Base-by-base conservation (phyloP, 1,140 invertebrate species). In the Epicauta chinensis region DNA sequence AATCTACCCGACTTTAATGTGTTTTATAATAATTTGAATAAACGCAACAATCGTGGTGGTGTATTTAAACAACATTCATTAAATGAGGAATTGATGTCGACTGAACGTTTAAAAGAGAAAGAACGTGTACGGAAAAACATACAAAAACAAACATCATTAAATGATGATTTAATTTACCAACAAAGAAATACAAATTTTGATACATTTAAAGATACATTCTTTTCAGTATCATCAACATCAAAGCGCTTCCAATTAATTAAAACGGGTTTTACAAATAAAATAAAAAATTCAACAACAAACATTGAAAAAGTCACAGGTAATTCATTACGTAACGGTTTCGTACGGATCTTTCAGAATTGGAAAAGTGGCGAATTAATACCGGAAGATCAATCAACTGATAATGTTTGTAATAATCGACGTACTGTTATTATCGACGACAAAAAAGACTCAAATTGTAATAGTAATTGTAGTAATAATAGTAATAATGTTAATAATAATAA, bases 11-110 rank as follows among this genome's bases (percentile, higher is more conserved):
- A 81, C 58, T 80, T 79, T 54, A 79, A 79, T 71, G 16, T 54
- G 32, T 54, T 55, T 13, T 31, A 49, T 23, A 48, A 36, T 23
- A 23, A 23, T 7, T 5, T 23, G 4, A 23, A 23, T 16, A 13
- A 39, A 38, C 30, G 48, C 14, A 35, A 48, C 15, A 75, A 75
- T 44, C 75, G 77, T 52, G 78, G 79, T 15, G 79, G 77, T 32
- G 81, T 91, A 11, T 78, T 87, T 46, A 93, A 93, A 63, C 91
- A 93, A 64, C 86, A 83, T 50, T 93, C 89, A 1, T 77, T 93
- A 53, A 93, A 93, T 66, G 91, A 93, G 68, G 89, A 93, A 65
- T 72, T 92, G 3, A 91, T 93, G 82, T 89, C 86, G 1, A 80
- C 80, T 11, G 89, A 92, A 61, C 74, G 91, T 53, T 68, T 91